These are phyloP conservation scores for Rhodophaea formosa DNA, from an alignment of 2,888 invertebrate species.

Conservation along the genomic window DNA sequence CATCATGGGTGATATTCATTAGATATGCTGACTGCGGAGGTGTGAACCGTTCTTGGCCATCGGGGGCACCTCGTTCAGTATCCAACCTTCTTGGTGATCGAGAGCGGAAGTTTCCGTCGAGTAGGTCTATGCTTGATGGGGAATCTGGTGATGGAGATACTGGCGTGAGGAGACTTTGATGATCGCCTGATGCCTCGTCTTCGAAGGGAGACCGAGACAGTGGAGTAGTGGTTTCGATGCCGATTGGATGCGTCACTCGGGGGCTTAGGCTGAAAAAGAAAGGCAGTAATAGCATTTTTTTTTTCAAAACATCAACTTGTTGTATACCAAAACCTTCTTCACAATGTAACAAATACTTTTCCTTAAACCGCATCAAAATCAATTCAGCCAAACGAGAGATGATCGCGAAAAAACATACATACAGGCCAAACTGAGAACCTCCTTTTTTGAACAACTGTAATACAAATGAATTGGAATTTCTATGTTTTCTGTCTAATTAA, in stretches of 20 bases:
- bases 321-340: too few species aligned
- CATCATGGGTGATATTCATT: conserved; percentile 47
- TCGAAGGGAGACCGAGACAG: conserved; percentile 45
- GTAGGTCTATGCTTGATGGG: conserved; percentile 48
- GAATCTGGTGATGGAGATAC: conserved; percentile 56
- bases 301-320: too few species aligned
- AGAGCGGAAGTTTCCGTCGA: conserved; percentile 39
- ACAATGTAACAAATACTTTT: too few species aligned
- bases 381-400: too few species aligned
- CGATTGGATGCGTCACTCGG: conserved; percentile 43
- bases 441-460: too few species aligned
- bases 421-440: too few species aligned
- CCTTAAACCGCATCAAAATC: too few species aligned
- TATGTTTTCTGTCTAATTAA: too few species aligned
- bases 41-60: conserved; percentile 71
- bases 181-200: conserved; percentile 44
- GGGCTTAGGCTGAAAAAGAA: conserved; percentile 49
- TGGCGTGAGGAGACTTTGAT: conserved; percentile 38
- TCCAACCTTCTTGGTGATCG: conserved; percentile 49
- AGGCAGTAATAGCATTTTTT: neutral
- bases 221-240: conserved; percentile 45
- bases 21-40: conserved; percentile 57
- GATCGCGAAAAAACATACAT: too few species aligned
- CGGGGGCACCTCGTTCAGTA: conserved; percentile 67
- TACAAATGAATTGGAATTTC: too few species aligned